Evolutionary conservation across 1,140 invertebrate genomes (phyloP).

Genomic region (Acyrthosiphon pisum): DNA sequence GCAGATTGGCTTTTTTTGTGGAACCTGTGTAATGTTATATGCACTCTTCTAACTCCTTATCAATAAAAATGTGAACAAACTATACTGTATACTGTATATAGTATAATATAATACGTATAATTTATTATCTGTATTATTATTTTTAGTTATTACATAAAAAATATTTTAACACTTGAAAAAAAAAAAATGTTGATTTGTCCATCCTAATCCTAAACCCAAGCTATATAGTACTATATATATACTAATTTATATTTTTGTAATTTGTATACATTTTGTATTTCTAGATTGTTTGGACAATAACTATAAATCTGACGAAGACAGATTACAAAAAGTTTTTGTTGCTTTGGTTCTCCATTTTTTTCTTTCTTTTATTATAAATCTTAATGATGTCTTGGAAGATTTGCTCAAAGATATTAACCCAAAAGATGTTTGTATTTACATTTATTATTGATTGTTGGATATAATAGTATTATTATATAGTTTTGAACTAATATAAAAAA

Average conservation of each 20-base stretch:
- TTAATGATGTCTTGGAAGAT: slow-evolving; percentile 23
- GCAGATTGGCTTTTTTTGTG: too few relatives aligned
- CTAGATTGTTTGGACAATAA: slow-evolving; percentile 28
- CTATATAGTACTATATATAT: too few relatives aligned
- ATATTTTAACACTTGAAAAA: too few relatives aligned
- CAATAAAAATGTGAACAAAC: too few relatives aligned
- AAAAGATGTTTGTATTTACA: slow-evolving; percentile 21
- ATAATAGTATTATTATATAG: background rate
- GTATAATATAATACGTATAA: too few relatives aligned
- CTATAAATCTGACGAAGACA: slow-evolving; percentile 28
- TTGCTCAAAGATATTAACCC: slow-evolving; percentile 20
- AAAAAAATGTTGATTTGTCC: background rate
- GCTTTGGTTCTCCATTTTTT: slow-evolving; percentile 9
- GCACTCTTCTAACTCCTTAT: too few relatives aligned
- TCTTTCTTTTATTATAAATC: slow-evolving; percentile 9
- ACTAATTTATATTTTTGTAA: background rate
- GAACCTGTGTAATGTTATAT: too few relatives aligned
- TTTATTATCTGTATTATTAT: too few relatives aligned
- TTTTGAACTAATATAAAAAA: background rate
- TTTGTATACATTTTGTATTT: background rate
- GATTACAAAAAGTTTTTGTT: slow-evolving; percentile 35
- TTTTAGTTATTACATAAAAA: too few relatives aligned
- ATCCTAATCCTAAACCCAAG: background rate
- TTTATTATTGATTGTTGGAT: background rate
- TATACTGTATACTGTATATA: too few relatives aligned